Percentiles rank a stretch among this genome's conserved stretches.
These are phyloP conservation scores for Phasia obesa DNA, from an alignment of 2,888 invertebrate species.

Conservation along the genomic window DNA sequence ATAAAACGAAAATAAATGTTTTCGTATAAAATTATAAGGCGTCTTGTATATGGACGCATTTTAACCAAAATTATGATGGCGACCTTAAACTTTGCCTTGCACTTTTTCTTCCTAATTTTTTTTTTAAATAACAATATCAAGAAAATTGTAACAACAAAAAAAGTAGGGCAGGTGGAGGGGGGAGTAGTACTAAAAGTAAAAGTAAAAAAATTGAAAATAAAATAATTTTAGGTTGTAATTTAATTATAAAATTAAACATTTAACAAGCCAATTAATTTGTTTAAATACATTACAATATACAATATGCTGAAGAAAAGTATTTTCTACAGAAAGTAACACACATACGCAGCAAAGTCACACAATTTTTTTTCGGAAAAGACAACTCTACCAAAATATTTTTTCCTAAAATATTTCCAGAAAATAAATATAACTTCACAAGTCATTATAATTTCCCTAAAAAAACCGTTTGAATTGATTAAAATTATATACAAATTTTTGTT, in stretches of 20 bases:
- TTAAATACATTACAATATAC: background rate
- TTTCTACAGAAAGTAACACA: no score
- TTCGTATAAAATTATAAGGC: conserved; percentile 33
- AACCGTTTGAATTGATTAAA: no score
- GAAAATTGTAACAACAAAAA: background rate
- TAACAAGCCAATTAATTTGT: background rate
- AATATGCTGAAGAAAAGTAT: no score
- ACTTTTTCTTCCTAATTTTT: background rate
- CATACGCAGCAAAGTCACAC: no score
- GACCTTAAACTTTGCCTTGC: conserved; percentile 70
- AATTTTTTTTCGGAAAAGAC: no score
- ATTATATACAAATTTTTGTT: no score
- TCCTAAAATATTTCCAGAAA: no score
- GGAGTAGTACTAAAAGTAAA: no score
- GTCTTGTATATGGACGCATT: conserved; percentile 53
- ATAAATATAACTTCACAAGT: no score
- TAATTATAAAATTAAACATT: background rate
- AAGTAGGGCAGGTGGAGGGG: background rate
- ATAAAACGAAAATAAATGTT: background rate
- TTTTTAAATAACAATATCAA: background rate
- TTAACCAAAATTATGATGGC: conserved; percentile 41
- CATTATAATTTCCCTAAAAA: no score
- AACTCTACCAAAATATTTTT: no score
- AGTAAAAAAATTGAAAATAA: background rate
- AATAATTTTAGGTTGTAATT: background rate